Base-by-base conservation (phyloP, 2,113 vertebrate species). In the Oriolus oriolus region DNA sequence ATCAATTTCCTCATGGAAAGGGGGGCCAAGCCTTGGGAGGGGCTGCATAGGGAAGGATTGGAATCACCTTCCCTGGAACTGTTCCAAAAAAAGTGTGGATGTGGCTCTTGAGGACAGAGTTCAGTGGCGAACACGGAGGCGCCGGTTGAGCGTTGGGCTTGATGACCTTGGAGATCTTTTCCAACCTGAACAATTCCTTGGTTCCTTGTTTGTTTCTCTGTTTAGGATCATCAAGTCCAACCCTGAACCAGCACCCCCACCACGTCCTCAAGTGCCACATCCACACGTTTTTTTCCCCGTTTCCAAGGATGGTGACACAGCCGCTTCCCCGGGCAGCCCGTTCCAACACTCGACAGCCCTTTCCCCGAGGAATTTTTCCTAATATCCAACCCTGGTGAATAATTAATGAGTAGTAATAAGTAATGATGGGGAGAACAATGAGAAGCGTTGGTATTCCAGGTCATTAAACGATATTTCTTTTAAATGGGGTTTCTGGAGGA, bases 201-300 rank as follows among this genome's bases (percentile, higher is more conserved):
- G 53, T 37, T 73, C 57, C 39, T 1, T 6, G 22, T 9, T 45
- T 17, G 2, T 73, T 45, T 14, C 47, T 19, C 0, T 7, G 22
- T 53, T 45, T 33, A 11, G 13, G 56, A 20, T 13, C 47, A 31
- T 8, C 27, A 2, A 45, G 6, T 6, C 11, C 68, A 39, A 23
- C 14, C 28, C 49, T 23, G 12, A 16, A 4, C 28, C 41, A 37
- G 16, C 30, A 30, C 5, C 26, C 20, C 16, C 57, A 12, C 15
- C 18, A 1, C 3, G 30, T n/a, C 42, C 60, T 50, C 83, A 11
- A 30, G 23, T 24, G 60, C 60, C 42, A 20, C 50, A 49, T 16
- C 70, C 50, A 24, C 28, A 16, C 1, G 0, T 4, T 39, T 65
- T 49, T 37, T 49, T 9, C 2, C 13, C 30, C 16, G 2, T 59